These are phyloP conservation scores for Nothocercus nigrocapillus DNA, from an alignment of 2,113 vertebrate genomes.

Conservation along the genomic window DNA sequence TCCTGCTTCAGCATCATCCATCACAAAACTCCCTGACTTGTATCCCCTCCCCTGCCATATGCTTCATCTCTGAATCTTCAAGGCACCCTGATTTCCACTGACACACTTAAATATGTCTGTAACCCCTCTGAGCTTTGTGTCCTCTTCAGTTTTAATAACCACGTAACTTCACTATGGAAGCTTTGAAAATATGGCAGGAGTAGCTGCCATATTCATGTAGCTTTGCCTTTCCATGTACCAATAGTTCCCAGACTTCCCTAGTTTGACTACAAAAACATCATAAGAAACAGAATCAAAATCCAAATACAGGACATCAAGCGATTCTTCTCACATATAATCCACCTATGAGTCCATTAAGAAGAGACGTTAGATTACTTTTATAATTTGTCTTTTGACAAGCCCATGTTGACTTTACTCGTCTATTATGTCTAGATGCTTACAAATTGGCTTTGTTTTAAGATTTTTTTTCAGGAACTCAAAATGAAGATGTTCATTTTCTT, in stretches of 20 bases:
- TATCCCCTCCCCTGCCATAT: rapidly evolving
- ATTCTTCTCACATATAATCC: background rate
- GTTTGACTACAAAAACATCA: background rate
- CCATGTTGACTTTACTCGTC: background rate
- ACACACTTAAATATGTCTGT: background rate
- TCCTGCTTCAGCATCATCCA: background rate
- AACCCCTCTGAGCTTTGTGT: background rate
- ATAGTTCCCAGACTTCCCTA: background rate
- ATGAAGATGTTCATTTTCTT: background rate
- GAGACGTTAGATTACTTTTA: background rate
- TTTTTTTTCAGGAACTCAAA: background rate
- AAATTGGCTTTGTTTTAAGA: background rate
- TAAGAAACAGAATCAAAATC: background rate
- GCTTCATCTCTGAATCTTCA: background rate
- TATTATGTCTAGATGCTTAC: background rate
- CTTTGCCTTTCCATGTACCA: background rate
- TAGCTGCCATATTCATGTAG: background rate
- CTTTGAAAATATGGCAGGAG: background rate
- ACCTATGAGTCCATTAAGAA: background rate
- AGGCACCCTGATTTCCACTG: background rate
- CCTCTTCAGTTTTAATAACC: background rate
- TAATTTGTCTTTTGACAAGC: background rate
- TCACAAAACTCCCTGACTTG: background rate
- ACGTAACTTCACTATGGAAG: background rate
- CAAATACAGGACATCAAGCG: background rate